Conservation (phyloP, 2,797 vertebrate genomes). For the Cirrhinus molitorella region DNA sequence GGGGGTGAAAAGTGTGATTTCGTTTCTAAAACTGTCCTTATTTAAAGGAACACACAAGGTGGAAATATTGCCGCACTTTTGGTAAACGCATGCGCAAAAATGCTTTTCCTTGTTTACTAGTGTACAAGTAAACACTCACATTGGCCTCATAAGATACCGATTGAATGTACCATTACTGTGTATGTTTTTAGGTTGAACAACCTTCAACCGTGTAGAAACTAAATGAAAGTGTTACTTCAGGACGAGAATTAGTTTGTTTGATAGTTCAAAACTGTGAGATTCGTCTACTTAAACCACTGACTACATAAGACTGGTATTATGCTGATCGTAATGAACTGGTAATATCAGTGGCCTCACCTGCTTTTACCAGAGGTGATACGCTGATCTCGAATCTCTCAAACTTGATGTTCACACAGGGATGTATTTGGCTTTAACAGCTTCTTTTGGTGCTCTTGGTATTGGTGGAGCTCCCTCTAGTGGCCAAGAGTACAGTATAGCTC, state of each 20-base stretch:
- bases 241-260: background rate
- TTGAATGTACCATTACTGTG: background rate
- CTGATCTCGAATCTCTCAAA: background rate
- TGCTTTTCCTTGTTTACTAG: background rate
- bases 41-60: background rate
- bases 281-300: background rate
- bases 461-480: conserved; percentile 63
- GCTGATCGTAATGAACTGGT: background rate
- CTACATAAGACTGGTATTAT: background rate
- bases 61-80: background rate
- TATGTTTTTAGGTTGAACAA: background rate
- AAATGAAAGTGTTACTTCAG: background rate
- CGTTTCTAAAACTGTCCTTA: background rate
- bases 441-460: conserved; percentile 32
- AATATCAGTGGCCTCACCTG: background rate
- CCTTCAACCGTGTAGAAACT: background rate
- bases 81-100: background rate
- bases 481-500: background rate
- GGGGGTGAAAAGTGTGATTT: background rate
- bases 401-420: background rate
- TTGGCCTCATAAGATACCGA: background rate
- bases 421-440: background rate
- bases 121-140: background rate
- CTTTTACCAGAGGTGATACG: background rate
- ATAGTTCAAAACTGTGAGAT: background rate